A percentile compares a stretch with the other conserved stretches of the same genome.
Conservation (phyloP, 2,888 invertebrate genomes). For the Homarus gammarus region DNA sequence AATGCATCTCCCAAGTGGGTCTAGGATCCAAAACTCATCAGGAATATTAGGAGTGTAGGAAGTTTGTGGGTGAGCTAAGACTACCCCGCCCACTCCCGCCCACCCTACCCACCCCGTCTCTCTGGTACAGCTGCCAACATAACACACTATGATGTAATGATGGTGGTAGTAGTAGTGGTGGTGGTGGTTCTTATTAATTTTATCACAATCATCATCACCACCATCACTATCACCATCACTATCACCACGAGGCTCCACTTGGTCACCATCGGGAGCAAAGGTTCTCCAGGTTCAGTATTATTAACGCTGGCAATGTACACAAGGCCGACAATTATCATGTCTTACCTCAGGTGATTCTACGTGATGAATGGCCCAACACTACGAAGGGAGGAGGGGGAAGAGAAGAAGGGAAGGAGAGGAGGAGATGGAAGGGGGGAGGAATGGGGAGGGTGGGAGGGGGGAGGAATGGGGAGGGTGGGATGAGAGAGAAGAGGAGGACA, state of each 20-base stretch:
- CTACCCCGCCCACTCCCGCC: neutral
- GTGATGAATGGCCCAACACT: conserved; percentile 20
- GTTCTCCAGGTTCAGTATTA: neutral
- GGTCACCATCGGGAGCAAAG: neutral
- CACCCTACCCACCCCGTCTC: too few relatives aligned
- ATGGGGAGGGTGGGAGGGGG: neutral
- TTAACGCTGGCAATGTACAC: conserved; percentile 22
- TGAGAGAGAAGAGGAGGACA: too few relatives aligned
- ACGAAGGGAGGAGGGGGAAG: neutral
- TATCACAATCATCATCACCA: too few relatives aligned
- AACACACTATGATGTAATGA: too few relatives aligned
- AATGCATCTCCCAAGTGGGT: conserved; percentile 35
- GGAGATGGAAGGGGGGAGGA: neutral
- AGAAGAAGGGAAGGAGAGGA: neutral
- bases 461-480: neutral
- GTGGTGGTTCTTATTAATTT: too few relatives aligned
- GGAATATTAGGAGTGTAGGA: conserved; percentile 38
- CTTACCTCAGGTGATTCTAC: conserved; percentile 34
- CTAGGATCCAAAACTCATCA: conserved; percentile 42
- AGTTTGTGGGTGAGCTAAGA: conserved; percentile 12
- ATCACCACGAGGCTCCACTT: neutral
- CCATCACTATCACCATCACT: neutral
- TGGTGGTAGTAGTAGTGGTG: too few relatives aligned
- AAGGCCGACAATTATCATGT: conserved; percentile 42
- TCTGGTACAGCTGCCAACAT: too few relatives aligned